These are phyloP conservation scores for Catharus bicknelli DNA, from an alignment of 2,113 vertebrate genomes.

Conservation along the genomic window DNA sequence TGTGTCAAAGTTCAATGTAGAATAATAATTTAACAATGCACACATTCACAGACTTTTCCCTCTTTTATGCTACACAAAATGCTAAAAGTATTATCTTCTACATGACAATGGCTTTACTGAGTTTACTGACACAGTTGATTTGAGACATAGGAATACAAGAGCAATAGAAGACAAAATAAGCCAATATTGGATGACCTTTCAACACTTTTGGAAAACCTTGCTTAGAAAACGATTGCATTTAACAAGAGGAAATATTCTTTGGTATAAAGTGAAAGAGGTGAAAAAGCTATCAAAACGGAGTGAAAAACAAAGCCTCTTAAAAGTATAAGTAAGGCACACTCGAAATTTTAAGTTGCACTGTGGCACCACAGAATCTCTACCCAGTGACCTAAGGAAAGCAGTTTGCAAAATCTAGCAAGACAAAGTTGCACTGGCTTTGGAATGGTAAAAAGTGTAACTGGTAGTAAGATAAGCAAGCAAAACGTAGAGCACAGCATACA, in stretches of 20 bases:
- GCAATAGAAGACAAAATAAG: not conserved
- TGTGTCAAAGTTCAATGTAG: not conserved
- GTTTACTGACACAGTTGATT: not conserved
- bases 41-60: not conserved
- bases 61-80: not conserved
- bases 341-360: not conserved
- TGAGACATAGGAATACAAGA: not conserved
- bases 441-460: not conserved
- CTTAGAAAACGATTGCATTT: not conserved
- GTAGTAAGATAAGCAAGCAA: not conserved
- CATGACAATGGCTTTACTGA: not conserved
- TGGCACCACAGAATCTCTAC: not conserved
- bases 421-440: not conserved
- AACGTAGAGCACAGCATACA: not conserved
- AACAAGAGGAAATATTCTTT: not conserved
- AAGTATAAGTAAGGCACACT: not conserved
- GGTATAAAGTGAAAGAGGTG: not conserved
- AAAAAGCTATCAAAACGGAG: not conserved
- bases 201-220: not conserved
- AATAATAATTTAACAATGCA: not conserved
- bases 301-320: not conserved
- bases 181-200: not conserved
- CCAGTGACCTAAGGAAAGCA: not conserved
- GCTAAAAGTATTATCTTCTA: not conserved
- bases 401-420: not conserved